Evolutionary conservation across 1,140 invertebrate genomes (phyloP).

Genomic region (Oncopeltus fasciatus): DNA sequence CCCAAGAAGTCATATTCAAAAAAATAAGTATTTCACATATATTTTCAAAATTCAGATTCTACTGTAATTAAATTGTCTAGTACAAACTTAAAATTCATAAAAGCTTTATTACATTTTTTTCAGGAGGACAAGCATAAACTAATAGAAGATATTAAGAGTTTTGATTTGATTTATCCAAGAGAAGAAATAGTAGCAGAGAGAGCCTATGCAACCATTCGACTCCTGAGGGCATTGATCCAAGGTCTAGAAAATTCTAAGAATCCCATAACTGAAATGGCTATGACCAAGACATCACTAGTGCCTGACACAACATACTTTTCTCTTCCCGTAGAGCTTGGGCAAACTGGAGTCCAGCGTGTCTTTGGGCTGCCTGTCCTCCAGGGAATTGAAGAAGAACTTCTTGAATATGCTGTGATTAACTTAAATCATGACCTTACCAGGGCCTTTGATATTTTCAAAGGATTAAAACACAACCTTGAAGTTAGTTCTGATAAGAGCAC

Average conservation of each 20-base stretch:
- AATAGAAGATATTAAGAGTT: background rate
- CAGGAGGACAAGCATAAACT: slow-evolving; percentile 3
- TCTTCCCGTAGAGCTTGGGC: slow-evolving; percentile 11
- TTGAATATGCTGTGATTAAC: background rate
- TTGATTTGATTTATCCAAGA: background rate
- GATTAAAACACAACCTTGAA: too few species aligned
- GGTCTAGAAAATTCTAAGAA: slow-evolving; percentile 7
- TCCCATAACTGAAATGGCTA: slow-evolving; percentile 5
- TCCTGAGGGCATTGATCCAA: slow-evolving; percentile 1
- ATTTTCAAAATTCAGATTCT: too few species aligned
- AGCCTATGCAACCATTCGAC: slow-evolving; percentile 5
- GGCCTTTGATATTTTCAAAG: background rate
- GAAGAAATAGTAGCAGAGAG: background rate
- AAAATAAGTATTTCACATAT: too few species aligned
- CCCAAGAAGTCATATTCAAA: too few species aligned
- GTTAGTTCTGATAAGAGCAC: too few species aligned
- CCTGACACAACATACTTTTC: slow-evolving; percentile 14
- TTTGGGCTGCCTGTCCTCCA: slow-evolving; percentile 8
- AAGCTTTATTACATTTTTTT: background rate
- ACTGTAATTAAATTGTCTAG: too few species aligned
- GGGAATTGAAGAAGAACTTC: background rate
- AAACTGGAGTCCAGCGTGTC: slow-evolving; percentile 2
- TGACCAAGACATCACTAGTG: background rate
- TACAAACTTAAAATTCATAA: too few species aligned
- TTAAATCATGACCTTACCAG: background rate